Conservation (phyloP, 1,140 invertebrate genomes). For the Procambarus clarkii region DNA sequence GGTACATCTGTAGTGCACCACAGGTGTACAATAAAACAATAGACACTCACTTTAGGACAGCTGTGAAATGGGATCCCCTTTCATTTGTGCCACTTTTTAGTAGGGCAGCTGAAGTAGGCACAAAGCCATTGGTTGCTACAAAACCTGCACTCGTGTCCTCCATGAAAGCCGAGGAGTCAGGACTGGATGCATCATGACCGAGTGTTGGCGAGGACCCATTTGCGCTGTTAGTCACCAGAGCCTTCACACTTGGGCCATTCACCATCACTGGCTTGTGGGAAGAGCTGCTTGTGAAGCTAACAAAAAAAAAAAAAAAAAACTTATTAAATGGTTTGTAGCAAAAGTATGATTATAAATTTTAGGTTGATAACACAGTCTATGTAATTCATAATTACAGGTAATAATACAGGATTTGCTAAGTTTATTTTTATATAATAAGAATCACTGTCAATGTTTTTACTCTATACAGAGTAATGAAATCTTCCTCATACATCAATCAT, state of each 20-base stretch:
- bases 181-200: slow-evolving; percentile 22
- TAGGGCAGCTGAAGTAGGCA: slow-evolving; percentile 13
- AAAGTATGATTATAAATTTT: not conserved
- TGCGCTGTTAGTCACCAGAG: slow-evolving; percentile 62
- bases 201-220: slow-evolving; percentile 37
- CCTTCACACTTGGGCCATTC: slow-evolving; percentile 68
- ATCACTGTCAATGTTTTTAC: no score
- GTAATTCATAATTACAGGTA: no score
- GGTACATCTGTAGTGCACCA: no score
- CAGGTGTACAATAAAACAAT: not conserved
- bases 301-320: not conserved
- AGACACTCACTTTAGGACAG: slow-evolving; percentile 63
- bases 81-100: slow-evolving; percentile 56
- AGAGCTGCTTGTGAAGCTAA: slow-evolving; percentile 21
- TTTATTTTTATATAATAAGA: no score
- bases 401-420: no score
- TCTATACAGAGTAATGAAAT: no score
- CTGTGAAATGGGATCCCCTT: slow-evolving; percentile 60
- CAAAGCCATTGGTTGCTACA: slow-evolving; percentile 31
- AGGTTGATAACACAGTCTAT: no score
- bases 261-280: slow-evolving; percentile 55
- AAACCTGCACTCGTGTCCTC: slow-evolving; percentile 41
- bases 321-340: not conserved
- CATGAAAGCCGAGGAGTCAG: slow-evolving; percentile 48
- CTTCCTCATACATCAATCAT: no score